Conservation (phyloP, 2,797 vertebrate genomes). For the Acanthurus lineatus region DNA sequence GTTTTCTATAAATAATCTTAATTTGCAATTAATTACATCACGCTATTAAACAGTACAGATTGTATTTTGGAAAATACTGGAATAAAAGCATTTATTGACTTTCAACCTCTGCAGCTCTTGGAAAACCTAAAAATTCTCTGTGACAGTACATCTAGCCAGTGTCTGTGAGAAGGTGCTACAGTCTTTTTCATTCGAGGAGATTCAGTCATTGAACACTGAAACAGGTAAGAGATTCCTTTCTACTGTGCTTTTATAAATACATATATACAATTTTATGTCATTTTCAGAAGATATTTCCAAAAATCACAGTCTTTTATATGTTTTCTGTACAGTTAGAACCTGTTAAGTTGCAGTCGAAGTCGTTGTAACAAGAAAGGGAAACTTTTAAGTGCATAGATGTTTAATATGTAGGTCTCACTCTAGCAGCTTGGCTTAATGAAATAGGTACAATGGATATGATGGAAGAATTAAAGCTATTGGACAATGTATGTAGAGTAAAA, state of each 20-base stretch:
- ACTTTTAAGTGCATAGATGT: background rate
- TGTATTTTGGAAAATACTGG: background rate
- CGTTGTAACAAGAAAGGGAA: background rate
- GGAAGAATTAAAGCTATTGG: background rate
- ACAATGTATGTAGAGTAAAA: slow-evolving; percentile 1
- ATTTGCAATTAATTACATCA: background rate
- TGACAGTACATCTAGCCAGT: background rate
- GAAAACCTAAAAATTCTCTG: background rate
- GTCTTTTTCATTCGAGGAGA: background rate
- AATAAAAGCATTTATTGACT: background rate
- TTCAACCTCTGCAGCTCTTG: background rate
- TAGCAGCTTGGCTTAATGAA: background rate
- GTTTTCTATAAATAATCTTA: background rate
- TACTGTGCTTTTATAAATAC: background rate
- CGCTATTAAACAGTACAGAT: background rate
- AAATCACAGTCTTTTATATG: background rate
- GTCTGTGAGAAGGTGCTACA: background rate
- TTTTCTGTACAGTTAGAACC: background rate
- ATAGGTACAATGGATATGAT: too few relatives aligned
- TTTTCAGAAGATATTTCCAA: background rate
- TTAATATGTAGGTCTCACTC: background rate
- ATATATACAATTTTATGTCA: background rate
- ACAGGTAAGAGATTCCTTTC: background rate
- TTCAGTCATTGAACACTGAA: background rate
- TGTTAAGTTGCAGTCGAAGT: background rate